Conservation (phyloP, 35 echinoderm and acorn worm species). For the Apostichopus californicus region DNA sequence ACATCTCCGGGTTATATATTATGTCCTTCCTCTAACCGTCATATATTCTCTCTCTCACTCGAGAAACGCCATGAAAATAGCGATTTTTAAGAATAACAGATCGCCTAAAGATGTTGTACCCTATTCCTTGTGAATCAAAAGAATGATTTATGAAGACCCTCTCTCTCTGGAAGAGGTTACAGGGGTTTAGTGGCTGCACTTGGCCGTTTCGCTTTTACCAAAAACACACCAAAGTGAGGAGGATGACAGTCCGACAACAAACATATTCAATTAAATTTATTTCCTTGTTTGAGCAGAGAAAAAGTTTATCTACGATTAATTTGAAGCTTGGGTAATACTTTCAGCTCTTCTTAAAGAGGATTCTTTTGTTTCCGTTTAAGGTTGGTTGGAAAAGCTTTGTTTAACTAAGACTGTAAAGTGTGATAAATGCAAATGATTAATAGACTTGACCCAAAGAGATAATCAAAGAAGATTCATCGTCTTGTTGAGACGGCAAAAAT, state of each 20-base stretch:
- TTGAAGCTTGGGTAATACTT: conserved; percentile 44
- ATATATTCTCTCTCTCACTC: no score
- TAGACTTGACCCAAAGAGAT: conserved; percentile 5
- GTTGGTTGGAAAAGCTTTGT: neutral
- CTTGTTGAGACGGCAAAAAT: conserved; percentile 1
- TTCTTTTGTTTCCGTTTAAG: conserved; percentile 30
- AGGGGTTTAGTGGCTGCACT: conserved; percentile 44
- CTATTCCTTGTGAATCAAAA: no score
- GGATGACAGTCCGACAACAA: conserved; percentile 30
- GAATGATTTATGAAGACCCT: conserved; percentile 3
- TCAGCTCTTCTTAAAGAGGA: conserved; percentile 12
- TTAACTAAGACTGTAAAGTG: conserved; percentile 46
- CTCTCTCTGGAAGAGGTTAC: conserved; percentile 8
- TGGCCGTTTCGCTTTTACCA: conserved; percentile 46
- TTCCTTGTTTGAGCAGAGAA: conserved; percentile 29
- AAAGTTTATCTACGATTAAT: conserved; percentile 21
- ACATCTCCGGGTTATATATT: no score
- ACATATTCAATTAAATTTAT: conserved; percentile 42
- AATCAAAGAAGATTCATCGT: conserved; percentile 25
- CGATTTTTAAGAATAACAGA: no score
- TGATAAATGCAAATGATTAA: conserved; percentile 42
- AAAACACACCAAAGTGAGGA: conserved; percentile 42
- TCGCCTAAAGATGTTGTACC: no score
- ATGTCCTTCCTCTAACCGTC: no score
- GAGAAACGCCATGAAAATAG: no score